Percentiles rank a stretch among this genome's conserved stretches.
These are phyloP conservation scores for Rhagium mordax DNA, from an alignment of 2,888 invertebrate genomes.

Conservation along the genomic window DNA sequence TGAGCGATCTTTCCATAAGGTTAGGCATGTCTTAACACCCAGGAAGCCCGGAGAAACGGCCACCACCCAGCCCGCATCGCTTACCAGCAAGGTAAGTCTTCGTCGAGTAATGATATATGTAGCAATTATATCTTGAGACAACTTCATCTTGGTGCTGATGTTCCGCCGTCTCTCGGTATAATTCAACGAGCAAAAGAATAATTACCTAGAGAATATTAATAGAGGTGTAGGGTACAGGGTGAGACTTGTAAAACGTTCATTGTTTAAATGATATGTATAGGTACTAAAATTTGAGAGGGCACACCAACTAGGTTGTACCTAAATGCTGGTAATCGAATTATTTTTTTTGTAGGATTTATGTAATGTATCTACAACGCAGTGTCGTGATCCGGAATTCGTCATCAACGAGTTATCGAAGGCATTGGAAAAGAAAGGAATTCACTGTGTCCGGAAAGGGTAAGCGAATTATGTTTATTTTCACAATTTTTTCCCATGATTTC, in stretches of 20 bases:
- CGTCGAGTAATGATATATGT: constrained; percentile 26
- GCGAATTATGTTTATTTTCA: constrained; percentile 49
- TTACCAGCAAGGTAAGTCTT: constrained; percentile 70
- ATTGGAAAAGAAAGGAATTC: constrained; percentile 76
- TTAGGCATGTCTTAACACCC: constrained; percentile 81
- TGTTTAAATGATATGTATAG: too few relatives aligned
- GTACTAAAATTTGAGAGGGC: too few relatives aligned
- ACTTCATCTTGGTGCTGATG: constrained; percentile 29
- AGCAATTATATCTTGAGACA: constrained; percentile 31
- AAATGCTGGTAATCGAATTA: too few relatives aligned
- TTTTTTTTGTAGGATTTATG: constrained; percentile 75
- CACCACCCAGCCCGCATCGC: constrained; percentile 67
- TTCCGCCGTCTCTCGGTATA: neutral
- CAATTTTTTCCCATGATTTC: constrained; percentile 29
- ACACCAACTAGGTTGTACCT: too few relatives aligned
- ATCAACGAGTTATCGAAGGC: constrained; percentile 75
- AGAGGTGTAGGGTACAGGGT: neutral
- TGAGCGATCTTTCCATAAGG: constrained; percentile 78
- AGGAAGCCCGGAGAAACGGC: constrained; percentile 61
- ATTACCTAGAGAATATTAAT: neutral
- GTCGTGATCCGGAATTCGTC: constrained; percentile 77
- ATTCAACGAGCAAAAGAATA: neutral
- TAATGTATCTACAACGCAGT: constrained; percentile 81
- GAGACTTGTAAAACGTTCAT: too few relatives aligned
- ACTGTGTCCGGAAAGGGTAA: constrained; percentile 79